Evolutionary conservation across 2,797 vertebrate genomes (phyloP), one percentile per base, ranked within the genome.

Genomic region (Selene dorsalis): DNA sequence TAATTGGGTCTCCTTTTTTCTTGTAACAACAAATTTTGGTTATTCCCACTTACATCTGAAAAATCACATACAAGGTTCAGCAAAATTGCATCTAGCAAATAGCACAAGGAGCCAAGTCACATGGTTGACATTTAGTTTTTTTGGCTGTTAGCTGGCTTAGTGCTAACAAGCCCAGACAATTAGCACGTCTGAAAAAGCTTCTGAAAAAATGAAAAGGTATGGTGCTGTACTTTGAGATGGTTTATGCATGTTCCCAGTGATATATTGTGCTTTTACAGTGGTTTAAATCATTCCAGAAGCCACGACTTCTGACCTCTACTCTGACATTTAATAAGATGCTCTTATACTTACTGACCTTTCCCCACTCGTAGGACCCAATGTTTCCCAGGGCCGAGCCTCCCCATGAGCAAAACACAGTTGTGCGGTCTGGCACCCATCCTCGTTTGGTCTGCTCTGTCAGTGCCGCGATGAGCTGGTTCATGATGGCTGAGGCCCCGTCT

Each of bases 341-440:
- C 55, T 58, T 20, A 7, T 84, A 80, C 71, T 94, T 93, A 22
- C 88, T 92, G 87, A 99, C 97, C 97, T 98, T 96, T 73, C 96
- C 97, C 97, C 97, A 99, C 90, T 98, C 96, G 22, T 95, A 97
- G 60, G 97, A 98, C 73, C 97, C 97, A 3, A 98, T 91, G 80
- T 96, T 97, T 32, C 97, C 97, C 61, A 96, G 91, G 0, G 93
- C 88, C 0, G 96, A 95, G 73, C 96, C 97, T 86, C 96, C 97
- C 96, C 96, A 97, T 0, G 97, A 98, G 87, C 96, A 97, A 87
- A 98, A 98, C 84, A 97, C 80, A 43, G 96, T 92, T 62, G 96
- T 97, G 4, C 97, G 94, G 69, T 96, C 95, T 0, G 96, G 97
- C 67, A 95, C 95, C 97, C 96, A 98, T 68, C 96, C 96, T 69